Conservation (phyloP, 2,797 vertebrate genomes). For the Hippopotamyrus pictus region DNA sequence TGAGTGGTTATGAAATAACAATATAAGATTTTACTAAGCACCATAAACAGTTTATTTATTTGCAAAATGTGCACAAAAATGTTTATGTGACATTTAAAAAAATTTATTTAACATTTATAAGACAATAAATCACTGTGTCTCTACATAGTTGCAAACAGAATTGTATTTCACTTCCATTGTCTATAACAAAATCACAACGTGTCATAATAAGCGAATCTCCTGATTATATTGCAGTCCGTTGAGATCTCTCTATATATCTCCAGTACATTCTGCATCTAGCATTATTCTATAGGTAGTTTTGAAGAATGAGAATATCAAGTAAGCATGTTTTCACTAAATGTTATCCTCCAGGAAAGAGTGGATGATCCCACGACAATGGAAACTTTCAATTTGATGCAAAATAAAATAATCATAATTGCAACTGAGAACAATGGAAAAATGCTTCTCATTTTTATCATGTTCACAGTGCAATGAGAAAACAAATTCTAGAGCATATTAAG, state of each 20-base stretch:
- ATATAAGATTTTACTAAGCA: conserved; percentile 27
- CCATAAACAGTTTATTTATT: conserved; percentile 21
- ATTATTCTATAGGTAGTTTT: conserved; percentile 35
- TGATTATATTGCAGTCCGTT: conserved; percentile 39
- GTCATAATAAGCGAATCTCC: conserved; percentile 37
- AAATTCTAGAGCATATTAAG: conserved; percentile 31
- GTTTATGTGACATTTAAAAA: conserved; percentile 34
- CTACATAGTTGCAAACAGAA: conserved; percentile 24
- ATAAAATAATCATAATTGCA: not conserved
- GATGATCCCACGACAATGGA: not conserved
- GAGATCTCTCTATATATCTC: conserved; percentile 30
- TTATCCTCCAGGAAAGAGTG: not conserved
- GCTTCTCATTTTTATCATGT: not conserved
- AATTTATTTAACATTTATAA: conserved; percentile 39
- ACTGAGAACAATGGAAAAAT: not conserved
- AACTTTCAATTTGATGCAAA: not conserved
- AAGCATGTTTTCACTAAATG: not conserved
- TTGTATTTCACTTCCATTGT: conserved; percentile 29
- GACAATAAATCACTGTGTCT: conserved; percentile 35
- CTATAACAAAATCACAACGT: conserved; percentile 25
- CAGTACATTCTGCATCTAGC: conserved; percentile 29
- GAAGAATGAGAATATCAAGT: not conserved
- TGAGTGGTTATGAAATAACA: conserved; percentile 24
- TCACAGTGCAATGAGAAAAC: not conserved
- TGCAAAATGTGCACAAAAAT: conserved; percentile 28